Percentiles rank a stretch among this genome's conserved stretches.
Conservation (phyloP, 2,797 vertebrate genomes). For the Cryptoblepharus egeriae region DNA sequence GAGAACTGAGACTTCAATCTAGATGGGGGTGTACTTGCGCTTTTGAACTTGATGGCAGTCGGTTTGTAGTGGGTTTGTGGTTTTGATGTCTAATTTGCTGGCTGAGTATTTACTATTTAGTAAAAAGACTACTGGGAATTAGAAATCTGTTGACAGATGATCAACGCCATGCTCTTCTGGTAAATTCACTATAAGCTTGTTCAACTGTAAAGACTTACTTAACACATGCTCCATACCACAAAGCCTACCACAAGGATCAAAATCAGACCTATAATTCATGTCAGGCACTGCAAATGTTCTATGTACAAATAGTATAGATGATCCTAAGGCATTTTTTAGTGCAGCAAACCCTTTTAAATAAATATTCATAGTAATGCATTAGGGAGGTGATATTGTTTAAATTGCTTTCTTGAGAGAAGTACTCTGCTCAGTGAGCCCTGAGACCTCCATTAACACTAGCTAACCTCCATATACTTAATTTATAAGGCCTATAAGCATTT, state of each 20-base stretch:
- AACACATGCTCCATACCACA: background rate
- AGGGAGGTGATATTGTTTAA: slow-evolving; percentile 64
- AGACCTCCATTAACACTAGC: slow-evolving; percentile 70
- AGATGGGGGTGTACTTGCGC: background rate
- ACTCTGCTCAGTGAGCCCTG: slow-evolving; percentile 63
- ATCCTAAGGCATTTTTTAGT: slow-evolving; percentile 36
- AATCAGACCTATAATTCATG: background rate
- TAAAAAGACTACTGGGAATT: background rate
- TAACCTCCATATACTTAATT: slow-evolving; percentile 70
- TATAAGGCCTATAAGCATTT: slow-evolving; percentile 70
- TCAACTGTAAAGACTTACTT: background rate
- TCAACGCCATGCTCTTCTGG: background rate
- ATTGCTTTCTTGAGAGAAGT: slow-evolving; percentile 56
- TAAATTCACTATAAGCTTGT: background rate
- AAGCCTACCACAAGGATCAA: background rate
- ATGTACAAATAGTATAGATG: background rate
- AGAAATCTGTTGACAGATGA: background rate
- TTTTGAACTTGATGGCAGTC: too few relatives aligned
- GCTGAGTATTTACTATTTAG: background rate
- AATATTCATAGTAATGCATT: slow-evolving; percentile 64
- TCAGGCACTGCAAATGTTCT: background rate
- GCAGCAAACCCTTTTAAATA: slow-evolving; percentile 51
- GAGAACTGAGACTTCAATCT: background rate
- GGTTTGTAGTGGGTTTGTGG: background rate
- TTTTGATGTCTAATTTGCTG: background rate